Evolutionary conservation across 2,888 invertebrate species (phyloP), one percentile per base, ranked within the genome.

Genomic region (Heliconius ethilla): DNA sequence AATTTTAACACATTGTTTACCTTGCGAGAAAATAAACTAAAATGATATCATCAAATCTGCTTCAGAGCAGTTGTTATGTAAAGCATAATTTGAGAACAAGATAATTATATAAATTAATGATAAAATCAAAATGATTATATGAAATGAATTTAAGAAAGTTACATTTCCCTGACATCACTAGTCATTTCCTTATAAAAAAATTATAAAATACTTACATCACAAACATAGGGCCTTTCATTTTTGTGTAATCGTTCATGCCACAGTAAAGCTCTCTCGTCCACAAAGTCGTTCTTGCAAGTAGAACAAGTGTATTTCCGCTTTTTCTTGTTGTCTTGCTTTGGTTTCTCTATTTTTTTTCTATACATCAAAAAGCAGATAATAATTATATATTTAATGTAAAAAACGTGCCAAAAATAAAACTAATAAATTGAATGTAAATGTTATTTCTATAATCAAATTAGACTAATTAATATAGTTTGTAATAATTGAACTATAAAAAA

Each of bases 171-270:
- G 18, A 51, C 22, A 51, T 22, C 11, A 27, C 13, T 13, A 27
- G 33, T 33, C 33, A 33, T 33, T 33, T 33, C 7, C 33, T 33
- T 33, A 13, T 13, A 13, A 25, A 15, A 27, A 25, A n/a, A 11
- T 27, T 13, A 63, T 27, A 27, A 29, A 6, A 29, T 13, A 84
- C 88, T 84, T 22, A 92, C 94, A 45, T 92, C 88, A 77, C 94
- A 94, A 3, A 70, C 77, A 72, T 88, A 93, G 0, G 94, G 94
- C 11, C 92, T 83, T 77, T 93, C 93, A 76, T 91, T 90, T 11
- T 86, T 90, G 69, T 94, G 94, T 22, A 94, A 82, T 3, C 92
- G 81, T 66, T 89, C 87, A 75, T 94, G 94, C 93, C 93, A 94
- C 84, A 91, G 63, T 75, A 93, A 81, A 0, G 94, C 84, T 0